Base-by-base conservation (phyloP, 2,888 invertebrate genomes). In the Caenorhabditis angaria region DNA sequence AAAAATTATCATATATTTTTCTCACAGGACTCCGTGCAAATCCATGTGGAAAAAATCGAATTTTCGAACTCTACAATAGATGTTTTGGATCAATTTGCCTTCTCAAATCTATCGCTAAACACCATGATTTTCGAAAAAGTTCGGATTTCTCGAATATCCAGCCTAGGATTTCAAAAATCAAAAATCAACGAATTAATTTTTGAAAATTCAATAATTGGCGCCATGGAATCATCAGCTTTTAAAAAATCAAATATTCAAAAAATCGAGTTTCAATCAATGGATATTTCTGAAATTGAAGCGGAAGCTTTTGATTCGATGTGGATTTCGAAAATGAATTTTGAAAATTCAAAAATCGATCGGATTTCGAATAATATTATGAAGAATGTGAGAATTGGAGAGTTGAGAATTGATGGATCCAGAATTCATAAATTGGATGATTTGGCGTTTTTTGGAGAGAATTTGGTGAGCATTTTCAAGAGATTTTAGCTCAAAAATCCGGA, bases 61-160 rank as follows among this genome's bases (percentile, higher is more conserved):
- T 66, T 71, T 57, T 71, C 66, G 22, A 72, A 72, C 35, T 64
- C 62, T 53, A 50, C 72, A 20, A 72, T 72, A 32, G 67, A 62
- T 29, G 54, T 51, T 10, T n/a, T 72, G 5, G 66, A 66, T 20
- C 51, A 59, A 0, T 61, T 53, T 8, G 32, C 66, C 5, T 71
- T 71, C 48, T 25, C 48, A 47, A 71, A 71, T 41, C 64, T 66
- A 50, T 35, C 66, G 1, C 20, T 71, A 18, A 63, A 62, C 1
- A 61, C 55, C 25, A n/a, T 71, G 14, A 27, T 27, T 4, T 64
- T 54, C 54, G 54, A 54, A 6, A 54, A 25, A 50, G 22, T n/a
- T 25, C n/a, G 54, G 1, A 54, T 20, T 32, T 24, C 2, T 57
- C 57, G 57, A 32, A 32, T 41, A 3, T 12, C 14, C 10, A 18